Percentiles rank a stretch among this genome's conserved stretches.
phyloP scores from a whole-genome alignment of 2,888 invertebrate species.

The Drosophila monieri region DNA sequence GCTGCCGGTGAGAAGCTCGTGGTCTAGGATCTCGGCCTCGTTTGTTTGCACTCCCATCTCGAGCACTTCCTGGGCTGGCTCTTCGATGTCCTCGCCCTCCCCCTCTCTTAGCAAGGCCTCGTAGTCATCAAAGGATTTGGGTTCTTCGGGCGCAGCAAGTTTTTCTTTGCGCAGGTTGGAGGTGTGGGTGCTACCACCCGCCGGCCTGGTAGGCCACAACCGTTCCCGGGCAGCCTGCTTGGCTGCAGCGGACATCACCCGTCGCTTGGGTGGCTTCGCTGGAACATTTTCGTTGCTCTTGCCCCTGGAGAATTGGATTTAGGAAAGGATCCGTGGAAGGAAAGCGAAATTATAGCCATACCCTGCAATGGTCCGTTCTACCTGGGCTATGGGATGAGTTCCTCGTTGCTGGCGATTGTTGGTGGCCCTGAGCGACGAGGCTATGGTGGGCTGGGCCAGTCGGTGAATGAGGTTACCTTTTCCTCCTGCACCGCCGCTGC shows the following conservation, averaged over 20 bases:
- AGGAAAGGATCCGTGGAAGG: background rate
- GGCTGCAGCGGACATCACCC: conserved; percentile 1
- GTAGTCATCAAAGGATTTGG: background rate
- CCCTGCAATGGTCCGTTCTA: background rate
- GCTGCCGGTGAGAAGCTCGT: conserved; percentile 67
- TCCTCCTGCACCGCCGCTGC: background rate
- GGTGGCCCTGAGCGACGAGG: conserved; percentile 59
- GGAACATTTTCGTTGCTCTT: conserved; percentile 5
- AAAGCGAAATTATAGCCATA: background rate
- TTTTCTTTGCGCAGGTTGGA: conserved; percentile 20
- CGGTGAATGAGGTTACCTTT: conserved; percentile 12
- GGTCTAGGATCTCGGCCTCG: conserved; percentile 76
- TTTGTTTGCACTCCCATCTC: conserved; percentile 72
- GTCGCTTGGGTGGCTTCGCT: conserved; percentile 6
- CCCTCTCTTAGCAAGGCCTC: background rate
- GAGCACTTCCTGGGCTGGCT: background rate
- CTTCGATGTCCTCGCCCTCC: background rate
- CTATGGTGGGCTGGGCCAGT: conserved; percentile 58
- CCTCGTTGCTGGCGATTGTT: conserved; percentile 42
- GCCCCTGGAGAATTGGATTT: background rate
- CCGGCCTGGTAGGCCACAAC: conserved; percentile 26
- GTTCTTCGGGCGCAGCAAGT: background rate
- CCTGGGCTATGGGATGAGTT: background rate
- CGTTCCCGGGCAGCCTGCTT: conserved; percentile 40
- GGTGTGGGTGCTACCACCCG: conserved; percentile 3